Conservation (phyloP, 2,888 invertebrate genomes). For the Conus canariensis region DNA sequence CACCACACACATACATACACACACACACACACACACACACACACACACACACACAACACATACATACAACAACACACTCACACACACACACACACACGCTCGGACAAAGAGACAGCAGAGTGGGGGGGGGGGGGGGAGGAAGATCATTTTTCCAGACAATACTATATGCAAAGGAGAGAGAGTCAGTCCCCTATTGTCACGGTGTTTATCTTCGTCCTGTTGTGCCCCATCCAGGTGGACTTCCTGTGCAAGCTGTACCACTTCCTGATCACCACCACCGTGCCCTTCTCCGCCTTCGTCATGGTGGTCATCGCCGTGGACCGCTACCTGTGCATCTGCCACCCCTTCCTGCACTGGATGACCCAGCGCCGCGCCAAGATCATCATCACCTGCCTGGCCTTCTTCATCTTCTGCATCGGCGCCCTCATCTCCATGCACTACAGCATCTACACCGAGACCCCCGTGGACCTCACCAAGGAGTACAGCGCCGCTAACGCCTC, state of each 20-base stretch:
- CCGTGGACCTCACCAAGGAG: background rate
- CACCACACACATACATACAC: too few relatives aligned
- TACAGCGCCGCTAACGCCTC: background rate
- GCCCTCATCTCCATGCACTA: conserved; percentile 58
- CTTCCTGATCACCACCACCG: conserved; percentile 70
- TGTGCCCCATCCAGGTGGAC: conserved; percentile 32
- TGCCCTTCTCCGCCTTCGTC: conserved; percentile 73
- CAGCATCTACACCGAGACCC: conserved; percentile 52
- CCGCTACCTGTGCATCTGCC: conserved; percentile 74
- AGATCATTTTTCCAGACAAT: too few relatives aligned
- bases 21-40: too few relatives aligned
- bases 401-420: conserved; percentile 60
- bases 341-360: conserved; percentile 73
- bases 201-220: too few relatives aligned
- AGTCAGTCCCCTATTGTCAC: too few relatives aligned
- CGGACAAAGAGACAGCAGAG: too few relatives aligned
- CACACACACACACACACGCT: too few relatives aligned
- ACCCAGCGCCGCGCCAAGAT: conserved; percentile 66
- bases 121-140: too few relatives aligned
- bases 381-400: conserved; percentile 59
- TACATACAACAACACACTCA: too few relatives aligned
- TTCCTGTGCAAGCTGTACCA: conserved; percentile 68
- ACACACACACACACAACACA: too few relatives aligned
- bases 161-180: too few relatives aligned
- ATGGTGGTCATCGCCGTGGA: conserved; percentile 75